Conservation (phyloP, 2,888 invertebrate species). For the Dione juno region DNA sequence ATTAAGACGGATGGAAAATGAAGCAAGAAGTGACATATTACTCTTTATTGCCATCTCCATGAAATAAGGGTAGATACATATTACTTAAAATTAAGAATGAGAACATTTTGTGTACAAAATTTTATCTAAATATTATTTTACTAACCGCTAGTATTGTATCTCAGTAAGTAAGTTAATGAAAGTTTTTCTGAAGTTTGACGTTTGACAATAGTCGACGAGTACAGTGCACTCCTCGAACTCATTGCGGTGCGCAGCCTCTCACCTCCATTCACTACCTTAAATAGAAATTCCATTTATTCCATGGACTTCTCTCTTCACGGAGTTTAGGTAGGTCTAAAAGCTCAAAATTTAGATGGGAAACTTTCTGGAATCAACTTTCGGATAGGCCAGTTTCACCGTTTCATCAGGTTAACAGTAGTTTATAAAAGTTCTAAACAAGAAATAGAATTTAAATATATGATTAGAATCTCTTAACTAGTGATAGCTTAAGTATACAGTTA, state of each 20-base stretch:
- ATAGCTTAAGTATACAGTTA: too few relatives aligned
- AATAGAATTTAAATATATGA: too few relatives aligned
- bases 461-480: too few relatives aligned
- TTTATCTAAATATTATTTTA: background rate
- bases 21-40: too few relatives aligned
- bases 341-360: background rate
- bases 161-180: background rate
- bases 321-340: background rate
- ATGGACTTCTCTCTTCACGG: background rate
- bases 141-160: background rate
- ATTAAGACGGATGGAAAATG: too few relatives aligned
- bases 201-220: background rate
- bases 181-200: background rate
- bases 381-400: background rate
- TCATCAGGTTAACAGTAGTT: background rate
- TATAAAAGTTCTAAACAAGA: background rate
- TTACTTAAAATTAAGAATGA: too few relatives aligned
- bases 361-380: background rate
- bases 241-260: slow-evolving; percentile 28
- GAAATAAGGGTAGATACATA: too few relatives aligned
- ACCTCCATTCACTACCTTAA: background rate
- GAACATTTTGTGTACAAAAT: background rate
- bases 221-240: background rate
- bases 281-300: background rate
- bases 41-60: too few relatives aligned